Base-by-base conservation (phyloP, 53 echinoderm and acorn worm species). In the Apostichopus leukothele region DNA sequence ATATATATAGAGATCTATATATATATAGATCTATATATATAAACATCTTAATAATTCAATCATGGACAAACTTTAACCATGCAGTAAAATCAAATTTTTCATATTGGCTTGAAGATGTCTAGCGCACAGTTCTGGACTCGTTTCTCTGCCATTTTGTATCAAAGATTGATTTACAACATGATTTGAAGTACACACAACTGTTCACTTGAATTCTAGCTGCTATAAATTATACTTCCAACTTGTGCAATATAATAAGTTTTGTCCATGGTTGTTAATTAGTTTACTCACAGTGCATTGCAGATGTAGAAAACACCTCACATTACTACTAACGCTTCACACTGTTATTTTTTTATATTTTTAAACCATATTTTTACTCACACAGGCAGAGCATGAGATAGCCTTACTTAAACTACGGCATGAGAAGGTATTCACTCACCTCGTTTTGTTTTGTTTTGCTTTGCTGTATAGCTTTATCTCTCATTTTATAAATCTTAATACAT, bases 311-410 rank as follows among this genome's bases (percentile, higher is more conserved):
- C 16, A 16, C 68, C 5, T 14, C 76, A 76, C 39, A 12, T 76
- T 75, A 18, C 13, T 76, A 76, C 76, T 76, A 76, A 76, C 51
- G 6, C 76, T 76, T 13, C 39, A 51, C 14, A 76, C 27, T 76
- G 9, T 75, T 26, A 9, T 75, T 75, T 75, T 75, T 4, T 26
- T 26, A 9, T 26, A 9, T 75, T 26, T 75, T n/a, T 14, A 16
- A 53, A n/a, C 8, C 51, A 50, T 74, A 51, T 51, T 71, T 86
- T 74, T 74, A 74, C 87, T 86, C 74, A 86, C 87, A 86, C 87
- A 86, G 94, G 90, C 90, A 79, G 99, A 98, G 93, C 94, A 94
- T 94, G 99, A 98, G 87, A 92, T 98, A 89, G 99, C 94, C 85
- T 90, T 91, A 90, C 86, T 96, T 88, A 94, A 89, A 89, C 91